Evolutionary conservation across 2,113 vertebrate species (phyloP).

Genomic region (Dasyprocta punctata): DNA sequence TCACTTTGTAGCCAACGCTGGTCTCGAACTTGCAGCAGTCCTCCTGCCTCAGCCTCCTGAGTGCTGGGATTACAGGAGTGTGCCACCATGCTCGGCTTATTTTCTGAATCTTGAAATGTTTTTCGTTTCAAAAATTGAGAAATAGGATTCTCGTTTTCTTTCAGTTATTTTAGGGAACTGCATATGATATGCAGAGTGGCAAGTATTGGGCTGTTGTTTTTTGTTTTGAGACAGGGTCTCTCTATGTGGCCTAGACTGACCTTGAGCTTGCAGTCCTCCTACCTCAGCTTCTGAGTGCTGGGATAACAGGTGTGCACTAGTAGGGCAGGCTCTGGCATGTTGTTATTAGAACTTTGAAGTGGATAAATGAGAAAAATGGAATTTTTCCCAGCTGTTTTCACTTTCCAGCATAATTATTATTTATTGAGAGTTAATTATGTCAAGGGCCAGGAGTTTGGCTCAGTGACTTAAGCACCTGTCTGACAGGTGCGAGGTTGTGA

Average conservation of each 20-base stretch:
- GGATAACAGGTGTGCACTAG: background rate
- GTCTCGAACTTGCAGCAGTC: too few species aligned
- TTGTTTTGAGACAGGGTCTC: background rate
- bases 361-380: conserved; percentile 26
- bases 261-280: background rate
- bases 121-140: background rate
- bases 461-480: too few species aligned
- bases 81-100: too few species aligned
- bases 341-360: conserved; percentile 1
- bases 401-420: background rate
- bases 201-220: background rate
- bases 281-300: background rate
- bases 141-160: conserved; percentile 1
- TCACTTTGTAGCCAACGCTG: too few species aligned
- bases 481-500: too few species aligned
- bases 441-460: too few species aligned
- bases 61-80: too few species aligned
- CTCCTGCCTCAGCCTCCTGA: too few species aligned
- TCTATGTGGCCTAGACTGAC: background rate
- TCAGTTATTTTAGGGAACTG: background rate
- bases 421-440: conserved; percentile 9
- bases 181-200: conserved; percentile 13
- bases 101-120: conserved; percentile 32
- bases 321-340: background rate
- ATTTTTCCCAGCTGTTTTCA: background rate